These are phyloP conservation scores for Elmis aenea DNA, from an alignment of 2,888 invertebrate species.

Conservation along the genomic window DNA sequence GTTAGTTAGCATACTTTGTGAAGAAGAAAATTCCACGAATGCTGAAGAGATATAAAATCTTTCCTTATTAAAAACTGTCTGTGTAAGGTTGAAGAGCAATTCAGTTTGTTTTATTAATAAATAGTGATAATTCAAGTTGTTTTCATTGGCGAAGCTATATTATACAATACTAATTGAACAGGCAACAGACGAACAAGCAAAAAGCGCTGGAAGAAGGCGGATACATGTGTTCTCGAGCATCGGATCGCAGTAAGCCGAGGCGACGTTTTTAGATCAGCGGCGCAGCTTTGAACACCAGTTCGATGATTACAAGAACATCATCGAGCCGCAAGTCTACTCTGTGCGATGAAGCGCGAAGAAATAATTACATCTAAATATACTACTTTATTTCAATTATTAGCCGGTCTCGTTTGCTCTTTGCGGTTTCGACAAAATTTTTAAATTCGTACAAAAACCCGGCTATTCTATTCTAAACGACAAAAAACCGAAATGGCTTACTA, in stretches of 20 bases:
- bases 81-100: no score
- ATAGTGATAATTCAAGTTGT: no score
- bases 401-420: no score
- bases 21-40: no score
- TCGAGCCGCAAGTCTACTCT: conserved; percentile 5
- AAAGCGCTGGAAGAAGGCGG: conserved; percentile 34
- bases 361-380: conserved; percentile 9
- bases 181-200: conserved; percentile 30
- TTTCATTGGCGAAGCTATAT: no score
- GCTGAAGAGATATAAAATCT: no score
- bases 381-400: conserved; percentile 1
- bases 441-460: no score
- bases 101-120: no score
- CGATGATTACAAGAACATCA: conserved; percentile 21
- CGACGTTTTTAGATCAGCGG: conserved; percentile 37
- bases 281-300: conserved; percentile 24
- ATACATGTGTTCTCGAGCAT: conserved; percentile 39
- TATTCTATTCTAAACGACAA: no score
- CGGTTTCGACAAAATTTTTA: no score
- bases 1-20: no score
- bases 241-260: conserved; percentile 30
- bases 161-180: conserved; percentile 33
- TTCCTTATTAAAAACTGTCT: no score
- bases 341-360: conserved; percentile 23
- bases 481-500: conserved; percentile 9